Base-by-base conservation (phyloP, 2,797 vertebrate species). In the Otolemur crassicaudatus region DNA sequence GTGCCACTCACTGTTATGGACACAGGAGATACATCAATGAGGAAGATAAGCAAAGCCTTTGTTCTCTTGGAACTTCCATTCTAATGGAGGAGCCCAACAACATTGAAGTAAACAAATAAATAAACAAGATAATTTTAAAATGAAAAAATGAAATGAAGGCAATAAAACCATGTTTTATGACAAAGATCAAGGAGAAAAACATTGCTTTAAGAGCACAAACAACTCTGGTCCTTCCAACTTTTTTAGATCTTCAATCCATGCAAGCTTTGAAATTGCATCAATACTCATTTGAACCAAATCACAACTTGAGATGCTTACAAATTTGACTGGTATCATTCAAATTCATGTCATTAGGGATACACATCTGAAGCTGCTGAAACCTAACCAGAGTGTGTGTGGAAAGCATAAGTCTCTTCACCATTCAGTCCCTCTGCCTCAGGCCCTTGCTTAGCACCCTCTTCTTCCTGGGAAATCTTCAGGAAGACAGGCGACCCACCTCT, bases 211-310 rank as follows among this genome's bases (percentile, higher is more conserved):
- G 34, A 72, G 20, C 20, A 80, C 86, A 90, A 77, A 65, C 87
- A 82, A 58, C 40, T 63, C 81, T 37, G 58, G 76, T 61, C 72
- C 72, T 94, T 72, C 61, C 16, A 65, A 80, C 34, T 79, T 89
- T 89, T 85, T 82, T 79, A 90, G 83, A 73, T 85, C 82, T 90
- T 83, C 88, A 83, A n/a, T 79, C 40, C 49, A 23, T 22, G 75
- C 46, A 73, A n/a, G 77, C 67, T 96, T 92, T 96, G 93, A 92
- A 82, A 94, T 17, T 92, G 61, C 40, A 75, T 87, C 72, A 87
- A 34, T 63, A 16, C 19, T 92, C 37, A 40, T 89, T 80, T 70
- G 72, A 92, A 69, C 88, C 82, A 87, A 92, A 87, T 92, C 13
- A 7, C 56, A 49, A 69, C 13, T 69, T 16, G 43, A 95, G 83